Base-by-base conservation (phyloP, 2,888 invertebrate genomes). In the Baronia brevicornis region DNA sequence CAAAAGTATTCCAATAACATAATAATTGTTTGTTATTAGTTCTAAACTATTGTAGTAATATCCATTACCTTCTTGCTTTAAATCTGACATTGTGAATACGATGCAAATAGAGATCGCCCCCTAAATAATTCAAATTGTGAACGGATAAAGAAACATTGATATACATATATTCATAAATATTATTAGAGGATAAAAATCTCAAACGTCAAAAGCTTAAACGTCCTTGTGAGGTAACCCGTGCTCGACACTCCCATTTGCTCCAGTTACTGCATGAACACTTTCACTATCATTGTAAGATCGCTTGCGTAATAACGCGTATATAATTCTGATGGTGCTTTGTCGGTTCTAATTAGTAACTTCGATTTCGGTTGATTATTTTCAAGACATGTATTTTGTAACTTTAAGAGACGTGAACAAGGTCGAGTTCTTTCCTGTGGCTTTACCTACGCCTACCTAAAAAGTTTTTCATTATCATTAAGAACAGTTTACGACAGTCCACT, bases 281-380 rank as follows among this genome's bases (percentile, higher is more conserved):
- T 84, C 80, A 80, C 80, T 72, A 70, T 69, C 70, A 74, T 74
- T 79, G 74, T 73, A 48, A 60, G 60, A 61, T 48, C 49, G 48
- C 50, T 75, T 75, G 60, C 72, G 67, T 66, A 79, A 78, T 50
- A 36, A 46, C 46, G 38, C 44, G 42, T 51, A 54, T 42, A 54
- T 51, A 57, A 60, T 44, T 45, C 40, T 40, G 44, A 50, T 55
- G 54, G 43, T 29, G 41, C 43, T 46, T 46, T 43, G 46, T 45
- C 48, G 51, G 45, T 46, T 39, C 38, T 48, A 48, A 46, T 49
- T 39, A 36, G 26, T 34, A 33, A 36, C 28, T 31, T 35, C 30
- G 22, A 35, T 26, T 23, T 24, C 22, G 28, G 12, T 23, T 21
- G 6, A 13, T 22, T 10, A 21, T 39, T 24, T 31, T 35, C 32